Evolutionary conservation across 2,888 invertebrate genomes (phyloP).

Genomic region (Therioaphis trifolii): DNA sequence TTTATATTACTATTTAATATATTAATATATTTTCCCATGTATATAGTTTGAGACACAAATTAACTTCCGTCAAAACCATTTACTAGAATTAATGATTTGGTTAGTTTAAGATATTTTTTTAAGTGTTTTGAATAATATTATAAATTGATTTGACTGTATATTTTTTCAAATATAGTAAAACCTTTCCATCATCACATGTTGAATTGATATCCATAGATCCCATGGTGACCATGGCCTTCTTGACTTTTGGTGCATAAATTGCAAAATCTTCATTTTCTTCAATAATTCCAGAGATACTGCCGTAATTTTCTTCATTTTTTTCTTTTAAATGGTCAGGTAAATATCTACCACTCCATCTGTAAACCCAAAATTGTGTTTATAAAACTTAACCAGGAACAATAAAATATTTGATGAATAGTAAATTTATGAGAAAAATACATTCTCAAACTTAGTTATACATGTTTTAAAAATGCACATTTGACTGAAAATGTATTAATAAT

Average conservation of each 20-base stretch:
- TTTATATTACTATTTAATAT: too few species aligned
- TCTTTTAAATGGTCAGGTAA: slow-evolving; percentile 26
- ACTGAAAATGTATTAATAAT: too few species aligned
- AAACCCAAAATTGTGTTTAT: slow-evolving; percentile 13
- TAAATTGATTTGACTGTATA: too few species aligned
- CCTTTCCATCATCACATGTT: slow-evolving; percentile 78
- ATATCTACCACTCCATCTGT: slow-evolving; percentile 48
- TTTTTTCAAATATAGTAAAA: slow-evolving; percentile 66
- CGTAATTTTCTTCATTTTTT: slow-evolving; percentile 22
- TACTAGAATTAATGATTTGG: too few species aligned
- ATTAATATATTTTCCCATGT: too few species aligned
- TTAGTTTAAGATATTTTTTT: too few species aligned
- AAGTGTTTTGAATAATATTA: too few species aligned
- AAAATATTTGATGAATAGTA: neutral
- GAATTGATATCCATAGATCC: slow-evolving; percentile 66
- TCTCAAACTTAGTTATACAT: too few species aligned
- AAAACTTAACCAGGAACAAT: neutral
- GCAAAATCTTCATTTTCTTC: slow-evolving; percentile 57
- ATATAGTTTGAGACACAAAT: too few species aligned
- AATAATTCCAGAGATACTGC: slow-evolving; percentile 33
- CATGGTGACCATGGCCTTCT: slow-evolving; percentile 17
- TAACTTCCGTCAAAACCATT: too few species aligned
- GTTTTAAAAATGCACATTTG: too few species aligned
- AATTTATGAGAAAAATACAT: too few species aligned
- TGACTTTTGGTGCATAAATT: slow-evolving; percentile 5